phyloP scores from a whole-genome alignment of 2,113 vertebrate genomes.

The Piaya cayana region DNA sequence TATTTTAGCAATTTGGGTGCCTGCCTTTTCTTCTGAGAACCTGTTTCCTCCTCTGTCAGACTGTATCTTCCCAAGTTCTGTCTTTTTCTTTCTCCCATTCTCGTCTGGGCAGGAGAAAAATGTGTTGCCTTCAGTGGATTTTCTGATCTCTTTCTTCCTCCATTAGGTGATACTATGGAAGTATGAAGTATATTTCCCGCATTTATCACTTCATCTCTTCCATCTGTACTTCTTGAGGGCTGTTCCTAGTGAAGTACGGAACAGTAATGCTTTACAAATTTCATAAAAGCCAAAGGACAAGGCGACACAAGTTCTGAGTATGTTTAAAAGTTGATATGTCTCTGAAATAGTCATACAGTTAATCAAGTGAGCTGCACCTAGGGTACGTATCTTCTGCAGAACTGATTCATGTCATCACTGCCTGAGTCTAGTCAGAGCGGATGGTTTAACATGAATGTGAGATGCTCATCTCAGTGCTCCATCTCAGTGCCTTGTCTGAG shows the following conservation, averaged over 20 bases:
- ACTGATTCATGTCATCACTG: background rate
- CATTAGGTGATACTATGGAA: background rate
- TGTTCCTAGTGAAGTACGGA: background rate
- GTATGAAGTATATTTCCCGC: background rate
- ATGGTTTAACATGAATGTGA: background rate
- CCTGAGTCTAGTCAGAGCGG: accelerated
- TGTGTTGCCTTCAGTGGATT: background rate
- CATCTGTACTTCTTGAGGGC: background rate
- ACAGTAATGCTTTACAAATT: background rate
- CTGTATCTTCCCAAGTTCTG: background rate
- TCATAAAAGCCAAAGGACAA: background rate
- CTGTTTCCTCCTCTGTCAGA: background rate
- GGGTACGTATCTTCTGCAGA: background rate
- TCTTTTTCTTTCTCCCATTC: background rate
- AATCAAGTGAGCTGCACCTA: background rate
- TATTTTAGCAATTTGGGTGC: background rate
- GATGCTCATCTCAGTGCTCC: too few species aligned
- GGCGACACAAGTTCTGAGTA: background rate
- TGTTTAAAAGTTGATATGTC: background rate
- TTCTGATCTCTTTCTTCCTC: background rate
- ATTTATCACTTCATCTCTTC: background rate
- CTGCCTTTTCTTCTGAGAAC: background rate
- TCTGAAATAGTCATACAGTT: background rate
- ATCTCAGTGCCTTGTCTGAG: background rate
- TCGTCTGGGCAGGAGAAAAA: background rate